Conservation (phyloP, 2,797 vertebrate genomes). For the Chaetophractus vellerosus region DNA sequence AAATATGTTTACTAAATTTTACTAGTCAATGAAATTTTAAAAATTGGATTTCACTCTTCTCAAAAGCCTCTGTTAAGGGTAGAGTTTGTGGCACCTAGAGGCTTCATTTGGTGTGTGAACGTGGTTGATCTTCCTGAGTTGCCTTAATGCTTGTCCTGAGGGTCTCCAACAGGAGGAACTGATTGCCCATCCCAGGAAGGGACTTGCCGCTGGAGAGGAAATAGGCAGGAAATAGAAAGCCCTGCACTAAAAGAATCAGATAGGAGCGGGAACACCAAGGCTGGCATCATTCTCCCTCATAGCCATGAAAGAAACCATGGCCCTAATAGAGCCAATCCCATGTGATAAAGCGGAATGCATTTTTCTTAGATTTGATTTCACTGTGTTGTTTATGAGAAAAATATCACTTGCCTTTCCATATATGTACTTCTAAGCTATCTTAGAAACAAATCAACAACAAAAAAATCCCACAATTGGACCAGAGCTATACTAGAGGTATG, state of each 20-base stretch:
- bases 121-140: background rate
- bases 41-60: background rate
- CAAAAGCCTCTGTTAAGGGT: background rate
- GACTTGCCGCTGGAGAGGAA: background rate
- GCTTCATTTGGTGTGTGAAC: background rate
- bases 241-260: background rate
- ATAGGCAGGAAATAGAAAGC: background rate
- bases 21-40: background rate
- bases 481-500: background rate
- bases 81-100: background rate
- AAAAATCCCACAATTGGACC: background rate
- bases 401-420: background rate
- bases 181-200: background rate
- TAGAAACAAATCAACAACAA: background rate
- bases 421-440: background rate
- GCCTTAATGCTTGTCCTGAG: background rate
- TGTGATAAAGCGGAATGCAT: background rate
- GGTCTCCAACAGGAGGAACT: background rate
- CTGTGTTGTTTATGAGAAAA: background rate
- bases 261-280: background rate
- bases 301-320: background rate
- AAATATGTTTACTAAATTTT: background rate
- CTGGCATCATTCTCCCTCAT: background rate
- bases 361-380: background rate
- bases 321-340: background rate